Base-by-base conservation (phyloP, 1,140 invertebrate species). In the Zaprionus ornatus region DNA sequence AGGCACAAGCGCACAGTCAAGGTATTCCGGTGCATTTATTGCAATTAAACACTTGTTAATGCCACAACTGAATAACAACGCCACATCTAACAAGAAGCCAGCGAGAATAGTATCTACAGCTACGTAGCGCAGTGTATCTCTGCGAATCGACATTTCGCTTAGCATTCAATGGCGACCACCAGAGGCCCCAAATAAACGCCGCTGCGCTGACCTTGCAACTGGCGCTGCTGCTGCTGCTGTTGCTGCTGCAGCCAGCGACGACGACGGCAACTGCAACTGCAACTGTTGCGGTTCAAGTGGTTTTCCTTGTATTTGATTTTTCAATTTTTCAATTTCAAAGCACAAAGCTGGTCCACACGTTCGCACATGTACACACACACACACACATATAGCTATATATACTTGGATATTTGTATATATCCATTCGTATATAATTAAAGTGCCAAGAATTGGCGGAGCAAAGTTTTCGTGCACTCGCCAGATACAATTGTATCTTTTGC, bases 281-380 rank as follows among this genome's bases (percentile, higher is more conserved):
- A 35, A 62, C 40, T 77, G 70, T 62, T 74, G 79, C 61, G 40
- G 40, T 62, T 81, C 73, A 60, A 90, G 85, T 90, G 85, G 85
- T 90, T 90, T 90, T 90, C 85, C 85, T 90, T 90, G 85, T 90
- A 70, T 90, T 90, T 90, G 79, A 90, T 90, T 90, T 88, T 88
- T 77, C 69, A 79, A 88, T 81, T 87, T 80, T 88, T 82, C 61
- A 69, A 79, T 45, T 45, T 62, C 19, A 61, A 70, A 79, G 65
- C 67, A 76, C 69, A 88, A 83, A 76, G 64, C 52, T 55, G 56
- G 62, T 62, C 55, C 65, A 74, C 56, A 56, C 70, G 56, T 25
- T 56, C 65, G 60, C 40, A 75, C 40, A 59, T 25, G 25, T 25
- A 71, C 54, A 21, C 37, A 50, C 19, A 50, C 19, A 50, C 19